Conservation (phyloP, 2,888 invertebrate species). For the Plemyria rubiginata region DNA sequence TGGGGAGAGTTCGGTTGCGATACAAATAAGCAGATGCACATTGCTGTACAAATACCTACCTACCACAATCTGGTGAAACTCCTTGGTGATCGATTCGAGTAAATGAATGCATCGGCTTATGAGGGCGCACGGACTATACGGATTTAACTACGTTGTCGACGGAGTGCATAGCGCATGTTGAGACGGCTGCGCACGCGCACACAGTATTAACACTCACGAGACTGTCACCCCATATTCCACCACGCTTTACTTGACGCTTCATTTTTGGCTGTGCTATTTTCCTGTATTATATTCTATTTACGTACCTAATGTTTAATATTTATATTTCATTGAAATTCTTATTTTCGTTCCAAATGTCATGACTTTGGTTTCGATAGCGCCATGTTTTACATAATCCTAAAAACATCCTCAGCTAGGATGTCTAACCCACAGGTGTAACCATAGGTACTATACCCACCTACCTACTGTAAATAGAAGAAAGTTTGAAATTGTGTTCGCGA, state of each 20-base stretch:
- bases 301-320: conserved; percentile 11
- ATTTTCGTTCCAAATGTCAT: conserved; percentile 60
- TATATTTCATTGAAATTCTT: conserved; percentile 32
- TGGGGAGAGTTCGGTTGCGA: conserved; percentile 51
- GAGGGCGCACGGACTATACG: conserved; percentile 51
- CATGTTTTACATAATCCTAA: conserved; percentile 1
- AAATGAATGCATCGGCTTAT: conserved; percentile 50
- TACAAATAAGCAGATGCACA: conserved; percentile 50
- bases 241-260: conserved; percentile 69
- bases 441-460: too few relatives aligned
- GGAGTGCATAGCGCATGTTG: conserved; percentile 57
- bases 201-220: conserved; percentile 56
- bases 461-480: too few relatives aligned
- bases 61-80: conserved; percentile 20
- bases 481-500: not conserved
- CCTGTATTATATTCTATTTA: conserved; percentile 58
- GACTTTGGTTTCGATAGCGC: conserved; percentile 55
- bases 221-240: conserved; percentile 56
- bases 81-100: conserved; percentile 21
- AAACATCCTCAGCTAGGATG: not conserved
- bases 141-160: conserved; percentile 52
- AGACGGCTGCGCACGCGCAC: conserved; percentile 56
- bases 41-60: conserved; percentile 35
- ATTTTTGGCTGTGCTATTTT: conserved; percentile 58
- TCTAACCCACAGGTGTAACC: not conserved